These are phyloP conservation scores for Athalia circularis DNA, from an alignment of 2,888 invertebrate species.

Conservation along the genomic window DNA sequence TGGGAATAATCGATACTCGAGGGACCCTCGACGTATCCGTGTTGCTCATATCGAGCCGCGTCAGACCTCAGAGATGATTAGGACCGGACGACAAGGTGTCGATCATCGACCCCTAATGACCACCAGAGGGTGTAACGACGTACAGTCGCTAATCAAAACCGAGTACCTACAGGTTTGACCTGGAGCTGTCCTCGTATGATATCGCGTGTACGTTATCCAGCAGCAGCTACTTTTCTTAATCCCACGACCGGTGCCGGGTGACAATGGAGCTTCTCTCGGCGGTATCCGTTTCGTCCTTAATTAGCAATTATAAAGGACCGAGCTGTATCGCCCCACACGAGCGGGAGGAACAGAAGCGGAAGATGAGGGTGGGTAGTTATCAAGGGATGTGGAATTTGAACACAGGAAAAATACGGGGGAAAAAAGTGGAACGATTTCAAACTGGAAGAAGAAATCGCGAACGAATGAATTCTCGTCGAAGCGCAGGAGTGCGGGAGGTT, in stretches of 20 bases:
- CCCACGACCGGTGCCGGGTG: constrained; percentile 1
- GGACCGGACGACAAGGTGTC: constrained; percentile 14
- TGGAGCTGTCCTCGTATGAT: constrained; percentile 17
- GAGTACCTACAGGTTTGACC: neutral
- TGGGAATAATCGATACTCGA: neutral
- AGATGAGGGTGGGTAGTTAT: neutral
- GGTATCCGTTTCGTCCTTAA: constrained; percentile 20
- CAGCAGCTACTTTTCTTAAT: constrained; percentile 11
- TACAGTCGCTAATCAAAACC: constrained; percentile 7
- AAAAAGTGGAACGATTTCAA: neutral
- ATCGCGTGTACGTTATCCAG: constrained; percentile 17
- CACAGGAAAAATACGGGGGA: neutral
- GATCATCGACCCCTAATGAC: constrained; percentile 14
- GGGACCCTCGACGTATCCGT: too few species aligned
- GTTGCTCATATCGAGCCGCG: neutral
- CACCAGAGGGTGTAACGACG: constrained; percentile 22
- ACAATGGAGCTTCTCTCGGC: constrained; percentile 9
- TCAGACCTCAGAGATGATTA: constrained; percentile 28
- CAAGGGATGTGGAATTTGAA: too few species aligned
- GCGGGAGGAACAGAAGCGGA: neutral
- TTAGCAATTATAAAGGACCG: constrained; percentile 25
- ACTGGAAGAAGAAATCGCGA: neutral
- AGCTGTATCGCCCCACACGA: neutral
- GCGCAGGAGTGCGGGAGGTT: neutral
- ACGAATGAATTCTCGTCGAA: constrained; percentile 13